phyloP scores from a whole-genome alignment of 2,888 invertebrate species.

The Sarcophaga rosellei region DNA sequence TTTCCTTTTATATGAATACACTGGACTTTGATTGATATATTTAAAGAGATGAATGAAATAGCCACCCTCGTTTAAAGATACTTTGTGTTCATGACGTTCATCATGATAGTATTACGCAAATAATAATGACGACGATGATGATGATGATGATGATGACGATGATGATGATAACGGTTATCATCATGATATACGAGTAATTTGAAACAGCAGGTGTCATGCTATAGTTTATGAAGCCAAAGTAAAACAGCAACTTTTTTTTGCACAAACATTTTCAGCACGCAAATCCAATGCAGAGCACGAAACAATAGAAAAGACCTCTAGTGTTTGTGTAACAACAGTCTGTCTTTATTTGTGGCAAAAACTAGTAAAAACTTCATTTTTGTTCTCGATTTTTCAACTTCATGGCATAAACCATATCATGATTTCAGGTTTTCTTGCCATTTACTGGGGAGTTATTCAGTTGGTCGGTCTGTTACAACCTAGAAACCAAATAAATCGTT shows the following conservation, averaged over 20 bases:
- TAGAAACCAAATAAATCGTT: constrained; percentile 37
- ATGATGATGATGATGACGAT: too few relatives aligned
- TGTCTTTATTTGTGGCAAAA: constrained; percentile 33
- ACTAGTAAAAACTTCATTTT: constrained; percentile 31
- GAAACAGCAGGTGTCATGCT: constrained; percentile 65
- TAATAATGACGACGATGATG: too few relatives aligned
- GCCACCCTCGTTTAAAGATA: too few relatives aligned
- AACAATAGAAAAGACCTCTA: neutral
- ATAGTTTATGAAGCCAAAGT: constrained; percentile 54
- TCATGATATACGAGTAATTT: constrained; percentile 50
- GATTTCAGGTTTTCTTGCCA: constrained; percentile 44
- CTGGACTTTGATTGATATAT: too few relatives aligned
- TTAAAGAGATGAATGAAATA: too few relatives aligned
- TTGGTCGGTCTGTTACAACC: constrained; percentile 18
- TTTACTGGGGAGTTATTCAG: neutral
- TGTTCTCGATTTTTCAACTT: constrained; percentile 3
- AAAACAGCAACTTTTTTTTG: neutral
- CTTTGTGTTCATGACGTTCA: too few relatives aligned
- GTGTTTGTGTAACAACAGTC: neutral
- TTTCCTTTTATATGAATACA: too few relatives aligned
- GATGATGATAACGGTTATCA: constrained; percentile 2
- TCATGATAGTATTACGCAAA: too few relatives aligned
- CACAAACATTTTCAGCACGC: neutral
- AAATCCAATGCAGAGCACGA: neutral
- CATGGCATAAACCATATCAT: constrained; percentile 51